Evolutionary conservation across 2,113 vertebrate species (phyloP).

Genomic region (Lepus timidus): DNA sequence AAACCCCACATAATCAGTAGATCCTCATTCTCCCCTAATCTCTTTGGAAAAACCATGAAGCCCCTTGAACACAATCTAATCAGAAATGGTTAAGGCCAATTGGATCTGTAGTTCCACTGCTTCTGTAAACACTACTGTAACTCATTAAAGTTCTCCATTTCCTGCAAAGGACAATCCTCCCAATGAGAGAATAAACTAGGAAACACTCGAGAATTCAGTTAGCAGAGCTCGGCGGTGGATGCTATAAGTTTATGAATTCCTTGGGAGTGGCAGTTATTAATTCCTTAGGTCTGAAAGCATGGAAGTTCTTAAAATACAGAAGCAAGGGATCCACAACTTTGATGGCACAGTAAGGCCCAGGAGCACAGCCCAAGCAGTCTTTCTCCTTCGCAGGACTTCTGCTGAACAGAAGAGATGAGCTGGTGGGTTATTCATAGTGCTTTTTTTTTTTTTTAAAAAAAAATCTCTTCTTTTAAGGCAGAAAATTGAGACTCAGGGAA

Average conservation of each 20-base stretch:
- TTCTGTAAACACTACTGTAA: not conserved
- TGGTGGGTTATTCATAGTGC: not conserved
- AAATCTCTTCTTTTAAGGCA: not conserved
- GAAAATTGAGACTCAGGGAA: not conserved
- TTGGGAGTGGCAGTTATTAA: not conserved
- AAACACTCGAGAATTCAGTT: not conserved
- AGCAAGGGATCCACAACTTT: not conserved
- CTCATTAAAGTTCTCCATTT: not conserved
- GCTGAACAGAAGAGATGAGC: not conserved
- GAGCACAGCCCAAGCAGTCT: not conserved
- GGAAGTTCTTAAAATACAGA: not conserved
- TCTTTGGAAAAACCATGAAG: not conserved
- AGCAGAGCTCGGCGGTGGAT: not conserved
- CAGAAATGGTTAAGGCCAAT: not conserved
- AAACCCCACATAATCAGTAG: not conserved
- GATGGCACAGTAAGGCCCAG: not conserved
- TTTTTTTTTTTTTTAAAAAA: not conserved
- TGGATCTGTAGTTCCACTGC: not conserved
- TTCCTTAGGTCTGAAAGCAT: not conserved
- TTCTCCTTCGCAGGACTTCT: not conserved
- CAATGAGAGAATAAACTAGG: not conserved
- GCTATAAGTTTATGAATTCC: not conserved
- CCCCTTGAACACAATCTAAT: not conserved
- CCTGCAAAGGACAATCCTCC: not conserved
- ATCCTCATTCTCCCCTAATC: not conserved